A percentile compares a stretch with the other conserved stretches of the same genome.
phyloP scores from a whole-genome alignment of 2,113 vertebrate species.

The Hoplias malabaricus region DNA sequence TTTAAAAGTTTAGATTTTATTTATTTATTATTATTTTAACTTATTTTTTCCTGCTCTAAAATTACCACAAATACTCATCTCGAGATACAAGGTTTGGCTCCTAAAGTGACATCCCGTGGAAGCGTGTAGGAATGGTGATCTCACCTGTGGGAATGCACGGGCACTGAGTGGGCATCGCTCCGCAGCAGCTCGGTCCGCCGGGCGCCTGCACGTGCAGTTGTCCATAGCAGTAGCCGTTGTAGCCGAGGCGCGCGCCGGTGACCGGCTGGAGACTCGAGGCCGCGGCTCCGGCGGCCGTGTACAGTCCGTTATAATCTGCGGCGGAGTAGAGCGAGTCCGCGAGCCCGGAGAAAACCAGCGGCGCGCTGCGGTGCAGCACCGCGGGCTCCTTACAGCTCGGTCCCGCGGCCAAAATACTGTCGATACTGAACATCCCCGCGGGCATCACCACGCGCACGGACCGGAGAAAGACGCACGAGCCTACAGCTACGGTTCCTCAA shows the following conservation, averaged over 20 bases:
- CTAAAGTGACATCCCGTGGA: too few relatives aligned
- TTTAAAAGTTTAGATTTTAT: too few relatives aligned
- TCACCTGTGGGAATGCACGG: slow-evolving; percentile 90
- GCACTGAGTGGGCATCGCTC: slow-evolving; percentile 85
- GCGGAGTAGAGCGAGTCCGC: slow-evolving; percentile 84
- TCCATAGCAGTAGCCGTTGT: slow-evolving; percentile 93
- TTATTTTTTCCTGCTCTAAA: too few relatives aligned
- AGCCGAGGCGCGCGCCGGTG: slow-evolving; percentile 83
- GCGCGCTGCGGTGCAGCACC: slow-evolving; percentile 81
- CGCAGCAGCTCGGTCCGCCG: slow-evolving; percentile 87
- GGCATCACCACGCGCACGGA: slow-evolving; percentile 76
- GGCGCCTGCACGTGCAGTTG: slow-evolving; percentile 89
- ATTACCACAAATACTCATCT: too few relatives aligned
- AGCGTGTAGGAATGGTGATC: neutral
- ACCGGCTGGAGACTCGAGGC: slow-evolving; percentile 78
- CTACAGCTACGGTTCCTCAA: too few relatives aligned
- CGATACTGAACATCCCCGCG: slow-evolving; percentile 98
- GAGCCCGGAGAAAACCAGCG: slow-evolving; percentile 82
- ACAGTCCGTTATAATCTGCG: slow-evolving; percentile 89
- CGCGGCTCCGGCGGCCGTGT: slow-evolving; percentile 80
- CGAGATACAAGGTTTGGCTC: too few relatives aligned
- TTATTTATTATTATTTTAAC: too few relatives aligned
- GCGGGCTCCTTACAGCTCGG: slow-evolving; percentile 92
- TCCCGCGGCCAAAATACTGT: slow-evolving; percentile 93
- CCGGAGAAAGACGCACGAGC: neutral